Evolutionary conservation across 2,797 vertebrate genomes (phyloP), one percentile per base, ranked within the genome.

Genomic region (Chloroceryle inda): DNA sequence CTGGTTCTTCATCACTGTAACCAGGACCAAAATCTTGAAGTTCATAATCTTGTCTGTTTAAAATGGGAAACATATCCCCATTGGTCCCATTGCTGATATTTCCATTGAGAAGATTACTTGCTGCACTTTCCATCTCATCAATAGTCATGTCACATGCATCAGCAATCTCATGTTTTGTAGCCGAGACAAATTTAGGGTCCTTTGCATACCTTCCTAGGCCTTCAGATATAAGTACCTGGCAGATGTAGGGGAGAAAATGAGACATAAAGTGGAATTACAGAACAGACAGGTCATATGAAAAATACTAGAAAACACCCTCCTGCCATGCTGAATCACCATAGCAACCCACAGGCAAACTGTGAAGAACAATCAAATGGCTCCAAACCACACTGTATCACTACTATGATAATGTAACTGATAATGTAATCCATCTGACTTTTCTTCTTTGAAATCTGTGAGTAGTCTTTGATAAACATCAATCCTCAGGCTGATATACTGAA

Each of bases 121-220:
- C 99, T 18, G 99, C 99, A 20, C 99, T 99, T 97, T 99, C 99
- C 99, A 99, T 99, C 98, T 99, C 99, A 1, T 99, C 99, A 75
- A 99, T 99, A n/a, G 99, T 99, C 98, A 99, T 99, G 97, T 99
- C 99, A 93, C 99, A 99, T 3, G 99, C 99, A 38, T 99, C 99
- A 3, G 99, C 99, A 40, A 99, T 99, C 96, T 99, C 99, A 0
- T 99, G 99, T 97, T 99, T 99, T 12, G 99, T 99, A 37, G 99
- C 99, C 4, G 99, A 99, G 35, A 99, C 99, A 75, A 99, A 99
- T 96, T 99, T 99, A 55, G 99, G 99, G 97, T 99, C 99, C 98
- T 99, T 99, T 44, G 99, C 99, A 2, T 99, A 99, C 89, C 98
- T 98, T 94, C 99, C 99, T 83, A 99, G 98, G 69, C 99, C 99